A percentile compares a stretch with the other conserved stretches of the same genome.
These are phyloP conservation scores for Microchrysa polita DNA, from an alignment of 2,888 invertebrate genomes.

Conservation along the genomic window DNA sequence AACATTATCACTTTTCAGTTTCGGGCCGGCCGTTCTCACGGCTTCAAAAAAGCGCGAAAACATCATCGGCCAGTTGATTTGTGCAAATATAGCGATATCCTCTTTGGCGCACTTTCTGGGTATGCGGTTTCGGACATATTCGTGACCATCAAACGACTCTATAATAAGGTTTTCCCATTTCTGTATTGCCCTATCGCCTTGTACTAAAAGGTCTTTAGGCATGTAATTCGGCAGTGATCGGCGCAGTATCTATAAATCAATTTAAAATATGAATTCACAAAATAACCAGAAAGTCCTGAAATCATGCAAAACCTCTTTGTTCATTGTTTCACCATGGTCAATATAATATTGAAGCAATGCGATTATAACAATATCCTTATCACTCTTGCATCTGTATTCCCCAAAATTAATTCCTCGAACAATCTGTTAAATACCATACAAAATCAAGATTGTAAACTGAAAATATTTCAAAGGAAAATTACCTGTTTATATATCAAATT, in stretches of 20 bases:
- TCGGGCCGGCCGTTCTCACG: conserved; percentile 76
- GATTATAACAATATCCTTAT: conserved; percentile 87
- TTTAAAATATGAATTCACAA: background rate
- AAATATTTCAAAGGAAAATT: background rate
- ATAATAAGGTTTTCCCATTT: conserved; percentile 79
- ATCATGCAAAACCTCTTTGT: conserved; percentile 68
- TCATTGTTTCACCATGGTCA: conserved; percentile 76
- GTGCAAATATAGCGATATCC: conserved; percentile 90
- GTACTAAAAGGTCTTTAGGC: conserved; percentile 62
- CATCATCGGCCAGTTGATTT: conserved; percentile 91
- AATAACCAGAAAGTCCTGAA: too few relatives aligned
- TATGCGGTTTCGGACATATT: conserved; percentile 74
- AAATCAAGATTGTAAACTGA: too few relatives aligned
- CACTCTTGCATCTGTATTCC: conserved; percentile 86
- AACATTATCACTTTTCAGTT: conserved; percentile 75
- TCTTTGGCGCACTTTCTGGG: conserved; percentile 80
- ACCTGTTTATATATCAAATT: conserved; percentile 88
- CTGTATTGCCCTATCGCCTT: conserved; percentile 71
- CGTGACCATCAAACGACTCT: conserved; percentile 76
- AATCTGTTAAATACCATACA: conserved; percentile 60
- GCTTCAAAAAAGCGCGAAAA: conserved; percentile 96
- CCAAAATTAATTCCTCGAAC: conserved; percentile 89
- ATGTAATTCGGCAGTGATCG: conserved; percentile 56
- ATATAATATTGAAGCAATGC: conserved; percentile 92
- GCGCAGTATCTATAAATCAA: conserved; percentile 53